phyloP scores from a whole-genome alignment of 2,797 vertebrate species.

The Sylvia borin region DNA sequence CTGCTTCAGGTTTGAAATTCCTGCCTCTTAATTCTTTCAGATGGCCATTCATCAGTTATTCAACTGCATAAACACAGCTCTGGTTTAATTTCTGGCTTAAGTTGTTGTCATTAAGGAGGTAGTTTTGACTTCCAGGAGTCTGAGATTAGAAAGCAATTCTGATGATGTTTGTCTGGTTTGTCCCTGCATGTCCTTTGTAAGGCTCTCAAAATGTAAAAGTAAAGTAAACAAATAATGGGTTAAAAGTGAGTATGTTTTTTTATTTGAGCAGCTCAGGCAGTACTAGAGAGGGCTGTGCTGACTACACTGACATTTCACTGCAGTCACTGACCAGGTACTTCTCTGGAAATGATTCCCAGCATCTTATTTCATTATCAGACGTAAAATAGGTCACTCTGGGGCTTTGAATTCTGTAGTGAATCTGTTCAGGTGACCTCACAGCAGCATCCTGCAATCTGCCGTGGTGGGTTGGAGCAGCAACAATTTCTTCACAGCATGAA shows the following conservation, averaged over 20 bases:
- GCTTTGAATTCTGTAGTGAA: conserved; percentile 12
- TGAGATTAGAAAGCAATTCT: background rate
- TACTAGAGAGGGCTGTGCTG: background rate
- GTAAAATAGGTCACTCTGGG: conserved; percentile 41
- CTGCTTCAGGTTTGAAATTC: background rate
- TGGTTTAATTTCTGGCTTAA: background rate
- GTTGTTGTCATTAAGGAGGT: background rate
- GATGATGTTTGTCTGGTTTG: background rate
- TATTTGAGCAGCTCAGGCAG: background rate
- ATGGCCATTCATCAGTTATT: background rate
- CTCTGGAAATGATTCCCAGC: background rate
- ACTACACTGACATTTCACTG: background rate
- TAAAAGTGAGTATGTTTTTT: background rate
- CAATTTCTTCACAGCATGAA: conserved; percentile 54
- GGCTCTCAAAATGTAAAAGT: background rate
- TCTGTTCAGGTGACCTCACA: conserved; percentile 51
- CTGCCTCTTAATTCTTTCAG: background rate
- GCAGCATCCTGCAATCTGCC: conserved; percentile 29
- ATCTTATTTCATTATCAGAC: background rate
- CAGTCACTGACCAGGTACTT: background rate
- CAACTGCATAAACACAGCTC: background rate
- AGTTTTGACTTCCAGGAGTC: background rate
- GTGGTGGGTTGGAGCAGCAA: conserved; percentile 10
- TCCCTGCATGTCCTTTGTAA: background rate
- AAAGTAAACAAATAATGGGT: background rate